Base-by-base conservation (phyloP, 2,888 invertebrate species). In the Orthosia cruda region DNA sequence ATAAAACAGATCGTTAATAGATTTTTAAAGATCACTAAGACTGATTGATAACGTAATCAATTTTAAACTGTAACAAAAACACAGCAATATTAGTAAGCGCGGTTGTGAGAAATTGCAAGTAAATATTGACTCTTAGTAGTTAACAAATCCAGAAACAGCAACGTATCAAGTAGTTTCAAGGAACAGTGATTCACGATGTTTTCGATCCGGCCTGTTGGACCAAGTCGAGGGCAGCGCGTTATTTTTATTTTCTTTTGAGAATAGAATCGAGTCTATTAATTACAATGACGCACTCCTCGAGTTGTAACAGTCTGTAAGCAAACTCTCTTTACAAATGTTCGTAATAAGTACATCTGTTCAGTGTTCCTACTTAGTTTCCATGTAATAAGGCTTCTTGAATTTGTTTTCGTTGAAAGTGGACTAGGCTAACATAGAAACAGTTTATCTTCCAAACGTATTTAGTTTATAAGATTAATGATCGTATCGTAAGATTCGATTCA, bases 161-260 rank as follows among this genome's bases (percentile, higher is more conserved):
- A 86, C 87, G 89, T 85, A 90, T 91, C 90, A 89, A 92, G 91
- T 91, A 91, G 90, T 93, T 95, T 93, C 94, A 91, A 88, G 91
- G 95, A 95, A 94, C 88, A 85, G 90, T 95, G 95, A 95, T 91
- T 94, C 95, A 95, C 92, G 88, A 89, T 94, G 93, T 95, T 95
- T 94, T 93, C 92, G 91, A 91, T 88, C 90, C 86, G 86, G 87
- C 86, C 83, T 84, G 88, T 89, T 86, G 89, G 90, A 88, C 89
- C 88, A 90, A 89, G 87, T 85, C 90, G 92, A 91, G 89, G 90
- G 92, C 91, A 89, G 74, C 82, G 87, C 86, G 94, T 93, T 95
- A 96, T 96, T 96, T 96, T 94, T 95, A 95, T 95, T 96, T 94
- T 94, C 94, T 94, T 94, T 95, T 93, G 91, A 94, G 95, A 95